Evolutionary conservation across 2,797 vertebrate species (phyloP).

Genomic region (Synaphobranchus kaupii): DNA sequence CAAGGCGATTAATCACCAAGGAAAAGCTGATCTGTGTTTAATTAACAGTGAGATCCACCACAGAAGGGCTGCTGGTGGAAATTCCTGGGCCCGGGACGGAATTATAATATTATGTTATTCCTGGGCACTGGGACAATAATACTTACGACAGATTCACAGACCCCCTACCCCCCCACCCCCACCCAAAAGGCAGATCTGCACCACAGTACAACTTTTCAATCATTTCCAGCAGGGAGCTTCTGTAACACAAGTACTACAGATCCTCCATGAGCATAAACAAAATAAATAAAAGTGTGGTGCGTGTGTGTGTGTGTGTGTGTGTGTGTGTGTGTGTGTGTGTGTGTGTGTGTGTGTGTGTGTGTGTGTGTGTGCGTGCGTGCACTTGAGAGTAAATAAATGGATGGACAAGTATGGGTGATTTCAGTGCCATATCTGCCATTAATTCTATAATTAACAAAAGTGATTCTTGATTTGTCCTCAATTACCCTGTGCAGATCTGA

Average conservation of each 20-base stretch:
- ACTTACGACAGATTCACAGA: no score
- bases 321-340: not conserved
- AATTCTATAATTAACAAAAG: not conserved
- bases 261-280: not conserved
- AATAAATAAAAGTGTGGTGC: not conserved
- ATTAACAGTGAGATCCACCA: conserved; percentile 59
- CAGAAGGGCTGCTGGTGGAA: no score
- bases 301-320: not conserved
- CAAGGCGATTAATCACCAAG: conserved; percentile 75
- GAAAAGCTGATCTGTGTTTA: conserved; percentile 55
- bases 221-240: conserved; percentile 39
- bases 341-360: conserved; percentile 1
- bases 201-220: conserved; percentile 53
- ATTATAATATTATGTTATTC: no score
- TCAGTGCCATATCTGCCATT: not conserved
- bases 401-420: not conserved
- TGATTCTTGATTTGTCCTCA: not conserved
- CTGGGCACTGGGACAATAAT: no score
- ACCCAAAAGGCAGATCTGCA: no score
- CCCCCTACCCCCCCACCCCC: no score
- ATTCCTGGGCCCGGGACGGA: no score
- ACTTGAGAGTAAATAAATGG: not conserved
- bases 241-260: not conserved
- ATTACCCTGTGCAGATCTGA: not conserved
- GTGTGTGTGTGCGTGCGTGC: not conserved